Evolutionary conservation across 2,113 vertebrate genomes (phyloP).

Genomic region (Pelodiscus sinensis): DNA sequence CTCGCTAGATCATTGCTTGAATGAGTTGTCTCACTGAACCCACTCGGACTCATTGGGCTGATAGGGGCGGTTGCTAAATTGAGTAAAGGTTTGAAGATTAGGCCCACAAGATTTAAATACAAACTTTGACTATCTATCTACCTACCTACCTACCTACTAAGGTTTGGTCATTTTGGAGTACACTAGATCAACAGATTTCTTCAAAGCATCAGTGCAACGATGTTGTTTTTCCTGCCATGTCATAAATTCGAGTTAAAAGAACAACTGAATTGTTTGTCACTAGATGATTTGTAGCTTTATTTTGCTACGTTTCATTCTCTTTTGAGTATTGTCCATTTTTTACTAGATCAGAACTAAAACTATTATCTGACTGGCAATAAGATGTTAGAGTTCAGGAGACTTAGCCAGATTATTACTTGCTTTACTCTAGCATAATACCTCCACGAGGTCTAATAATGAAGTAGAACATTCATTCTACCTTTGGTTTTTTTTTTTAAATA

Average conservation of each 20-base stretch:
- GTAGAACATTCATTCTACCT: not conserved
- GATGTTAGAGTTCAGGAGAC: fast-evolving
- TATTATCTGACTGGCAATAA: slow-evolving; percentile 38
- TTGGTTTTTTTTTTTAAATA: not conserved
- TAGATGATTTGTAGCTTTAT: slow-evolving; percentile 71
- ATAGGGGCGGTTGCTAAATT: not conserved
- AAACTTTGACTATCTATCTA: not conserved
- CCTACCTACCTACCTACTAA: not conserved
- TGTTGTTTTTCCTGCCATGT: slow-evolving; percentile 71
- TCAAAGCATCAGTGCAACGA: slow-evolving; percentile 46
- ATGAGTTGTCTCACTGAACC: not conserved
- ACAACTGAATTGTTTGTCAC: slow-evolving; percentile 46
- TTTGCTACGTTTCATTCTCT: slow-evolving; percentile 49
- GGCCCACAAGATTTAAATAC: not conserved
- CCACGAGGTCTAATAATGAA: not conserved
- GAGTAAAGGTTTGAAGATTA: not conserved
- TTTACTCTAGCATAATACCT: not conserved
- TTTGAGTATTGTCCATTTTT: slow-evolving; percentile 62
- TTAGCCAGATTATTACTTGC: not conserved
- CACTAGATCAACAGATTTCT: slow-evolving; percentile 40
- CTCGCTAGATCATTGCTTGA: slow-evolving; percentile 33
- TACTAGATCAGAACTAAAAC: slow-evolving; percentile 59
- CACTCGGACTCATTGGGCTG: not conserved
- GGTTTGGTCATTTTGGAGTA: slow-evolving; percentile 44
- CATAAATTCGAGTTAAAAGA: slow-evolving; percentile 69